A percentile compares a stretch with the other conserved stretches of the same genome.
phyloP scores from a whole-genome alignment of 53 echinoderm and acorn worm genomes.

The Stichopus horrens region DNA sequence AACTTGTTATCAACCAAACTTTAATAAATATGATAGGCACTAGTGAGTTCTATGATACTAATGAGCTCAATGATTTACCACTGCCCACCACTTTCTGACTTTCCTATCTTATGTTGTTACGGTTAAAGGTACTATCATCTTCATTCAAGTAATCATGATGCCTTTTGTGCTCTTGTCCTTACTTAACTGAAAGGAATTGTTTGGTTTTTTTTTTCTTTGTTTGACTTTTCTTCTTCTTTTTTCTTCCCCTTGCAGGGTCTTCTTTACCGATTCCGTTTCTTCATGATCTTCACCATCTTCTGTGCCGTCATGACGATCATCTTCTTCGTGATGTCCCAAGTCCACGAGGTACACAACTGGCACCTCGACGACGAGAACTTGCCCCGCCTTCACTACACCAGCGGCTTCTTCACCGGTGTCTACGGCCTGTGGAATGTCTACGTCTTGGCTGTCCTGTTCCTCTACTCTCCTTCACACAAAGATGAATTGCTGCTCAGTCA shows the following conservation, averaged over 20 bases:
- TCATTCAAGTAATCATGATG: too few relatives aligned
- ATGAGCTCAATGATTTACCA: too few relatives aligned
- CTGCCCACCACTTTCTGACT: too few relatives aligned
- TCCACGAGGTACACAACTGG: slow-evolving; percentile 74
- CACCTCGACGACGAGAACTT: slow-evolving; percentile 65
- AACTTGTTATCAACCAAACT: too few relatives aligned
- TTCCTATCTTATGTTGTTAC: too few relatives aligned
- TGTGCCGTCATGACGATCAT: slow-evolving; percentile 89
- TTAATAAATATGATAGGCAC: too few relatives aligned
- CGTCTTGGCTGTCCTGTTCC: slow-evolving; percentile 83
- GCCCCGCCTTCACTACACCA: slow-evolving; percentile 79
- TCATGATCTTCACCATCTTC: slow-evolving; percentile 92
- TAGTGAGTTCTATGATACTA: too few relatives aligned
- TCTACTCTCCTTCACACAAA: slow-evolving; percentile 98
- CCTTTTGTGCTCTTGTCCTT: neutral
- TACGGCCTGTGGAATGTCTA: slow-evolving; percentile 99
- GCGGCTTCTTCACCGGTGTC: slow-evolving; percentile 96
- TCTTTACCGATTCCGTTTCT: slow-evolving; percentile 96
- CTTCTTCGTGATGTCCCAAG: slow-evolving; percentile 95
- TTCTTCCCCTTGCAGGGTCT: slow-evolving; percentile 62
- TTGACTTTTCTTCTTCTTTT: neutral
- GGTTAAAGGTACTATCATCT: too few relatives aligned
- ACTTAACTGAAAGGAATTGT: neutral
- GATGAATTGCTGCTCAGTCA: slow-evolving; percentile 50
- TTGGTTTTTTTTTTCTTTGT: neutral